phyloP scores from a whole-genome alignment of 2,113 vertebrate genomes.

The Cyphomyrus plagiostoma region DNA sequence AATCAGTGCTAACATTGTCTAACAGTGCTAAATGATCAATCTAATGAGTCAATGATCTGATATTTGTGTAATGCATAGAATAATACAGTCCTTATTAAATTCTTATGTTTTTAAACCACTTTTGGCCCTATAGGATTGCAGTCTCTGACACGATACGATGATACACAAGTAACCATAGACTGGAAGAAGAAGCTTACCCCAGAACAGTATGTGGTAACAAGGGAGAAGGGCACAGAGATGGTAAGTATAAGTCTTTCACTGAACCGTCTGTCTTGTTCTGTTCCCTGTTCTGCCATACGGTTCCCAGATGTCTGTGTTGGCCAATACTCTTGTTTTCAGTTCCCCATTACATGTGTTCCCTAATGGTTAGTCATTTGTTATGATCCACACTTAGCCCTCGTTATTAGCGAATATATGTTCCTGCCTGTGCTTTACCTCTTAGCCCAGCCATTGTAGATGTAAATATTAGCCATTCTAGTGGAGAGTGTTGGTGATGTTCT shows the following conservation, averaged over 20 bases:
- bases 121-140: constrained; percentile 39
- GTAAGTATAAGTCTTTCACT: constrained; percentile 51
- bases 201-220: constrained; percentile 77
- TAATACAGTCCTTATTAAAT: not conserved
- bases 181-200: constrained; percentile 81
- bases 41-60: not conserved
- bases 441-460: not conserved
- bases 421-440: not conserved
- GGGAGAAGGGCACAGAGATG: constrained; percentile 76
- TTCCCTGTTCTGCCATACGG: not conserved
- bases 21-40: not conserved
- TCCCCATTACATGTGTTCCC: not conserved
- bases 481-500: not conserved
- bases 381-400: not conserved
- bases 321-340: not conserved
- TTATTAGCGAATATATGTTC: not conserved
- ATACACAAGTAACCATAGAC: constrained; percentile 51
- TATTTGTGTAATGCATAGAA: not conserved
- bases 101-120: not conserved
- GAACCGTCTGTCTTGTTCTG: not conserved
- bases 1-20: not conserved
- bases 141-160: constrained; percentile 60
- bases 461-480: not conserved
- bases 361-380: not conserved
- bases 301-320: not conserved